Conservation (phyloP, 2,888 invertebrate species). For the Pachliopta kotzebuea region DNA sequence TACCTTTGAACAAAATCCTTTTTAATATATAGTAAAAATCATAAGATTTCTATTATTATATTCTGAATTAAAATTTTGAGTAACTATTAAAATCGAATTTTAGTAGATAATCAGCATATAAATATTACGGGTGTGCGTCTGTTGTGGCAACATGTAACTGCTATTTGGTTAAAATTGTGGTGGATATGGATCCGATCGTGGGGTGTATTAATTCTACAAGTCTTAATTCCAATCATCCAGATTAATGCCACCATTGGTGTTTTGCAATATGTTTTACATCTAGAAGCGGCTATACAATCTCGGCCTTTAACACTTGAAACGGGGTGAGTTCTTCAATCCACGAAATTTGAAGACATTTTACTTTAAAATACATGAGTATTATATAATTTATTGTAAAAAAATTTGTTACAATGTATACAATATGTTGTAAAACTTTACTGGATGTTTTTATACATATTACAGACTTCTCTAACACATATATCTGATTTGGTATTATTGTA, state of each 20-base stretch:
- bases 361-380: too few species aligned
- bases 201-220: conserved; percentile 82
- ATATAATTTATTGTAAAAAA: too few species aligned
- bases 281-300: conserved; percentile 69
- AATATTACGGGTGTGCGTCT: conserved; percentile 53
- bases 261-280: conserved; percentile 52
- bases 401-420: too few species aligned
- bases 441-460: too few species aligned
- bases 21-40: too few species aligned
- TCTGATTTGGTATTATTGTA: too few species aligned
- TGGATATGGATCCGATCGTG: conserved; percentile 85
- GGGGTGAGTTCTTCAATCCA: conserved; percentile 44
- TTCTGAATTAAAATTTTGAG: not conserved
- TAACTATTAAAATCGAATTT: too few species aligned
- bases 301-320: conserved; percentile 74
- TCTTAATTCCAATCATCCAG: conserved; percentile 84
- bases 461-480: too few species aligned
- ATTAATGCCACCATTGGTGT: conserved; percentile 81
- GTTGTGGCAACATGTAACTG: conserved; percentile 80
- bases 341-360: too few species aligned
- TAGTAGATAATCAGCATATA: conserved; percentile 47
- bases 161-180: conserved; percentile 84
- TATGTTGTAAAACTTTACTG: too few species aligned
- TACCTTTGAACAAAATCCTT: too few species aligned
- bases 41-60: not conserved